Conservation (phyloP, 2,888 invertebrate genomes). For the Cylloceria caligata region DNA sequence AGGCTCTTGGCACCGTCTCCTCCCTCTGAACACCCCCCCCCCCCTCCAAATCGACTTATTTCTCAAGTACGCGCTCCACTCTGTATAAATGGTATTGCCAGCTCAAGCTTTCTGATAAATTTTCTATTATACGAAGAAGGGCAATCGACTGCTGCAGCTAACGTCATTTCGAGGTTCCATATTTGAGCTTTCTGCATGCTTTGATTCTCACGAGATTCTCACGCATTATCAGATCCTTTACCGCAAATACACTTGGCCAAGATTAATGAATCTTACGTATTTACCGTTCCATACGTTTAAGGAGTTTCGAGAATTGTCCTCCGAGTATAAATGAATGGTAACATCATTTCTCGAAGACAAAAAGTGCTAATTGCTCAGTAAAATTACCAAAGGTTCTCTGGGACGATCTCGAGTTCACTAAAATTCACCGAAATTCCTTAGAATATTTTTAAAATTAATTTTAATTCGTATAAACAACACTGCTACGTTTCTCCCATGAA, state of each 20-base stretch:
- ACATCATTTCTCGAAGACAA: not conserved
- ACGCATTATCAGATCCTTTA: slow-evolving; percentile 19
- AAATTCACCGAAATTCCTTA: not conserved
- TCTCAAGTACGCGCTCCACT: slow-evolving; percentile 12
- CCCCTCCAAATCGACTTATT: slow-evolving; percentile 8
- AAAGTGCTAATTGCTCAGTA: not conserved
- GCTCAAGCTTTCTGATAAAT: slow-evolving; percentile 22
- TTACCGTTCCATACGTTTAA: not conserved
- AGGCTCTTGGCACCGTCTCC: not conserved
- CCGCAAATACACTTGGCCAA: slow-evolving; percentile 3
- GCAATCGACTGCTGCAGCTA: slow-evolving; percentile 37
- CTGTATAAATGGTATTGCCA: not conserved
- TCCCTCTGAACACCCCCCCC: not conserved
- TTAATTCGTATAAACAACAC: too few relatives aligned
- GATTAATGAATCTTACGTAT: not conserved
- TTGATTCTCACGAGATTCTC: slow-evolving; percentile 30
- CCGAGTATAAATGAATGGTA: not conserved
- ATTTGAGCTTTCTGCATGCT: not conserved
- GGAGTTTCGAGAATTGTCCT: not conserved
- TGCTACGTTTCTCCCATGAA: too few relatives aligned
- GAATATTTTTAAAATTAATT: not conserved
- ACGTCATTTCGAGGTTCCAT: slow-evolving; percentile 25
- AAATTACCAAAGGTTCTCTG: not conserved
- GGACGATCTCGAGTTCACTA: not conserved
- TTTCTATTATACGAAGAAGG: slow-evolving; percentile 48